Evolutionary conservation across 2,888 invertebrate genomes (phyloP), one percentile per base, ranked within the genome.

Genomic region (Epinotia brunnichana): DNA sequence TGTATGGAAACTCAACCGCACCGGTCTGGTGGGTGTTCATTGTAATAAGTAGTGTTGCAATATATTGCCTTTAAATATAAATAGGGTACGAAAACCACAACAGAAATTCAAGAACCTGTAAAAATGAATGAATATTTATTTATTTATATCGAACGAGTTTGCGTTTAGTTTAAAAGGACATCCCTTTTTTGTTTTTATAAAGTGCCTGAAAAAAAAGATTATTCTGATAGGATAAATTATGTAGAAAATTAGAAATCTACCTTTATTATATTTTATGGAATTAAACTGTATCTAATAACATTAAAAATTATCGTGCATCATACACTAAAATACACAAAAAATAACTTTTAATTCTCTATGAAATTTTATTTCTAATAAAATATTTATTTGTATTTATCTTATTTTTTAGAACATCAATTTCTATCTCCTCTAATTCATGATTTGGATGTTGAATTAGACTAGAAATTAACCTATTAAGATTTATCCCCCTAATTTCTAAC

Each of bases 261-360:
- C 94, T 94, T 94, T 94, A 94, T 94, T 94, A 94, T 85, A 94
- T 91, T 90, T 94, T 93, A 92, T 91, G 94, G 94, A 94, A 92
- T 94, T 86, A 94, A 94, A 94, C 94, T 94, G 94, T 91, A 93
- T 76, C 94, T 87, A 82, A 90, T 92, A 94, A 85, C 85, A 92
- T 94, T 94, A 95, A 95, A 95, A 94, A 90, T 86, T 94, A 91
- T 88, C 88, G 92, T 95, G 94, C 94, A 85, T 94, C 92, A 76
- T 94, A 95, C 94, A 95, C 94, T 90, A 94, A 94, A 94, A 94
- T 94, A n/a, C n/a, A 93, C 94, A 91, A 56, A 74, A 71, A 79
- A 76, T 79, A 84, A 83, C 78, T 83, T 79, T 24, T 63, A 81
- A 78, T 81, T 80, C 88, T n/a, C n/a, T 66, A 17, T 21, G n/a